Evolutionary conservation across 37 sponge, comb jelly and placozoan genomes (phyloP).

Genomic region (Haliclona indistincta): DNA sequence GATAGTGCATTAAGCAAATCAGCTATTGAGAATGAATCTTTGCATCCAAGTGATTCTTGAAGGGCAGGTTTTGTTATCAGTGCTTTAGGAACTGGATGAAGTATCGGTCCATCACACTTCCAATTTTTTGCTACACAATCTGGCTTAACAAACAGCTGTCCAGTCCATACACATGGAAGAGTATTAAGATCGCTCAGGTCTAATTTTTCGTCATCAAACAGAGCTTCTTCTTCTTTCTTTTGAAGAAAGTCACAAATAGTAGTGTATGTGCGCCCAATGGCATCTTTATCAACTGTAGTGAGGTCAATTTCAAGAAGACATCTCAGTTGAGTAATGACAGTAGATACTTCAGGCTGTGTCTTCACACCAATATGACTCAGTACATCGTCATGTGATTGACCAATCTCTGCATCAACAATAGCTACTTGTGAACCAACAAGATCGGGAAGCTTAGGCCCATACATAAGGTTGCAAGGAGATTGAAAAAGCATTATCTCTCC

Average conservation of each 20-base stretch:
- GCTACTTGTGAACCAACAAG: conserved; percentile 33
- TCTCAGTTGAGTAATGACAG: neutral
- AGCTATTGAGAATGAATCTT: too few species aligned
- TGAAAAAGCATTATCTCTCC: conserved; percentile 15
- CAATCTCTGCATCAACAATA: conserved; percentile 1
- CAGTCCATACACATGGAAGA: conserved; percentile 36
- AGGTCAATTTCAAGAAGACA: neutral
- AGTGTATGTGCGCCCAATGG: neutral
- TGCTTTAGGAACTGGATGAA: too few species aligned
- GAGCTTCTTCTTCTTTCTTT: too few species aligned
- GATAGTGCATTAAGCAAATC: too few species aligned
- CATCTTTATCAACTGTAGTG: neutral
- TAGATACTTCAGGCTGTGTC: neutral
- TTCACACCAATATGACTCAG: conserved; percentile 19
- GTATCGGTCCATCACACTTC: conserved; percentile 41
- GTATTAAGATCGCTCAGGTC: neutral
- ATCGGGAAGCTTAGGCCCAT: neutral
- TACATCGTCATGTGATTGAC: conserved; percentile 14
- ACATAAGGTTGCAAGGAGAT: neutral
- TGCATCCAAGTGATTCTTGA: neutral
- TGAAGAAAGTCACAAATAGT: neutral
- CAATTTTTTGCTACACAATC: conserved; percentile 31
- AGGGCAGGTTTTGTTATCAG: too few species aligned
- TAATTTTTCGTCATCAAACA: too few species aligned
- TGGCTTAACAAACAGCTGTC: conserved; percentile 22